phyloP scores from a whole-genome alignment of 1,140 invertebrate genomes.

The Cryptotermes secundus region DNA sequence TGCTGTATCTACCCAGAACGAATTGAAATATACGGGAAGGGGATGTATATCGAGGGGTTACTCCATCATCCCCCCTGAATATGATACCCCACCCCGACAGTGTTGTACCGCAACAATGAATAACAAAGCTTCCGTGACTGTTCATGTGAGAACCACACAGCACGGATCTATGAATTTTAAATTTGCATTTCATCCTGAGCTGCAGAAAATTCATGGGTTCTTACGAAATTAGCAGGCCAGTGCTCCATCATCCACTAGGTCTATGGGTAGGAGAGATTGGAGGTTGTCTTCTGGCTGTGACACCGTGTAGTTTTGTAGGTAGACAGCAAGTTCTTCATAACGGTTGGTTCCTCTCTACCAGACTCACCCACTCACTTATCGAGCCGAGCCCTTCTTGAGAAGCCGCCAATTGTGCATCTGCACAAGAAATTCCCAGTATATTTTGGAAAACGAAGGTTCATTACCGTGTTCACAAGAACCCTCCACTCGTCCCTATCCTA shows the following conservation, averaged over 20 bases:
- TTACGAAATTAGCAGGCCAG: background rate
- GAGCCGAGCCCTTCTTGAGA: too few species aligned
- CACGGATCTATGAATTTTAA: background rate
- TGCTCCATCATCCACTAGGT: background rate
- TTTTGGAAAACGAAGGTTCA: too few species aligned
- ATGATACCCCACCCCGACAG: background rate
- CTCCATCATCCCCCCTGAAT: slow-evolving; percentile 6
- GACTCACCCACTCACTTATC: too few species aligned
- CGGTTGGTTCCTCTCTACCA: too few species aligned
- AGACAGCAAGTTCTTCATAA: too few species aligned
- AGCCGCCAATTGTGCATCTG: too few species aligned
- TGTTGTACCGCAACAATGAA: background rate
- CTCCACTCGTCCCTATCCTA: too few species aligned
- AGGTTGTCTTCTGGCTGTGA: too few species aligned
- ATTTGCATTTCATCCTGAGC: background rate
- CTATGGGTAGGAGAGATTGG: too few species aligned
- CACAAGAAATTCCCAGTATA: too few species aligned
- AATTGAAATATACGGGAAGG: slow-evolving; percentile 19
- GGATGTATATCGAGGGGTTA: slow-evolving; percentile 12
- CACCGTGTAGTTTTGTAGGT: too few species aligned
- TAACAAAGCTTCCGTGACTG: slow-evolving; percentile 5
- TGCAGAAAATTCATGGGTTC: background rate
- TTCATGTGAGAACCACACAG: background rate
- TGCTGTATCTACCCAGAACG: slow-evolving; percentile 17
- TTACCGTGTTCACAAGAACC: too few species aligned